A percentile compares a stretch with the other conserved stretches of the same genome.
phyloP scores from a whole-genome alignment of 2,888 invertebrate species.

The Atherix ibis region DNA sequence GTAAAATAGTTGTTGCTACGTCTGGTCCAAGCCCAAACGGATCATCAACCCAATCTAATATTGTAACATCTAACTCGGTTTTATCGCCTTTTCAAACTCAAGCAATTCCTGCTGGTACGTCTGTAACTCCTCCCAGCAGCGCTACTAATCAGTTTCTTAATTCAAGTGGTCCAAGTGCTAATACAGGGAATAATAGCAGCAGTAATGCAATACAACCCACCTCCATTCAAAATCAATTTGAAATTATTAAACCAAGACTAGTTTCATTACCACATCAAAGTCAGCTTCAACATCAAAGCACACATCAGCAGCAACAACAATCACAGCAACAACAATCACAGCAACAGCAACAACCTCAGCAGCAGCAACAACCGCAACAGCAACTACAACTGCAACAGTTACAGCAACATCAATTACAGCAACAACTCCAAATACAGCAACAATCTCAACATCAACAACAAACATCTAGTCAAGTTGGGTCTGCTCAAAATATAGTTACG shows the following conservation, averaged over 20 bases:
- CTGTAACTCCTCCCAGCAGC: conserved; percentile 33
- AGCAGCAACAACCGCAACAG: conserved; percentile 2
- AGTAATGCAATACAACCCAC: conserved; percentile 35
- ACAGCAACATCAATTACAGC: conserved; percentile 18
- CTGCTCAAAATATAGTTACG: conserved; percentile 8
- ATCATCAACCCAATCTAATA: conserved; percentile 40
- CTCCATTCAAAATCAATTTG: conserved; percentile 34
- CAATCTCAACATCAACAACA: conserved; percentile 12
- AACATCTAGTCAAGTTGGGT: conserved; percentile 15
- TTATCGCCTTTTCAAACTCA: conserved; percentile 54
- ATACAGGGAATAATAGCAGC: conserved; percentile 6
- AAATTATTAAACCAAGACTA: conserved; percentile 43
- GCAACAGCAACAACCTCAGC: conserved; percentile 15
- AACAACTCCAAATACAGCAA: conserved; percentile 16
- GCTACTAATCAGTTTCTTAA: conserved; percentile 37
- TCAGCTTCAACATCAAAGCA: conserved; percentile 17
- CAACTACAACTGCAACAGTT: conserved; percentile 16
- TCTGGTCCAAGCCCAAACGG: conserved; percentile 66
- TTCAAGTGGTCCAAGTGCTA: conserved; percentile 40
- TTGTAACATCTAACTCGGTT: conserved; percentile 44
- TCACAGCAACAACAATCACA: conserved; percentile 19
- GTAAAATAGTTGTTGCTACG: conserved; percentile 44
- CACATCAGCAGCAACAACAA: conserved; percentile 17
- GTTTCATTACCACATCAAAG: conserved; percentile 18
- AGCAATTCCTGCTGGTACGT: conserved; percentile 39